A percentile compares a stretch with the other conserved stretches of the same genome.
phyloP scores from a whole-genome alignment of 2,797 vertebrate species.

The Neostethus bicornis region DNA sequence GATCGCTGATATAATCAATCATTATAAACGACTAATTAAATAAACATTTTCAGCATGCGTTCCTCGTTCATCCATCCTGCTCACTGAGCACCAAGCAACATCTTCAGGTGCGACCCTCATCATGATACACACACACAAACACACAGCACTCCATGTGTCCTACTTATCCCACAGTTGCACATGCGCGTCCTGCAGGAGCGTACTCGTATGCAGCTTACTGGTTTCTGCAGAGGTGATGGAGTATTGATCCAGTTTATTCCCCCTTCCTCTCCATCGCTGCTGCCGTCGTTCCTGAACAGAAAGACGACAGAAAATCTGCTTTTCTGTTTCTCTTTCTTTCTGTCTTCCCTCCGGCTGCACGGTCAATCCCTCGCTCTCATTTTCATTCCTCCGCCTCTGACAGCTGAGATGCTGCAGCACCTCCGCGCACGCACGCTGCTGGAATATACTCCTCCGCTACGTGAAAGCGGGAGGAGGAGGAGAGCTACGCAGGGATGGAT shows the following conservation, averaged over 20 bases:
- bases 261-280: constrained; percentile 47
- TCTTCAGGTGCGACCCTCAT: too few relatives aligned
- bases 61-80: constrained; percentile 3
- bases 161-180: constrained; percentile 19
- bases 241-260: constrained; percentile 57
- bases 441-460: constrained; percentile 32
- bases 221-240: constrained; percentile 68
- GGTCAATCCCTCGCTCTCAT: constrained; percentile 65
- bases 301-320: constrained; percentile 1
- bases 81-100: neutral
- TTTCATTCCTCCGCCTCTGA: constrained; percentile 70
- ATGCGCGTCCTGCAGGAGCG: constrained; percentile 9
- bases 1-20: too few relatives aligned
- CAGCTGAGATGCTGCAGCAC: constrained; percentile 52
- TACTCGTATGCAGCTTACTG: constrained; percentile 47
- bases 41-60: constrained; percentile 1
- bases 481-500: constrained; percentile 33
- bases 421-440: constrained; percentile 15
- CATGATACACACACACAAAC: neutral
- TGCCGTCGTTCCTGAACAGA: constrained; percentile 38
- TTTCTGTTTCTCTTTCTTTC: constrained; percentile 10
- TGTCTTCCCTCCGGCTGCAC: constrained; percentile 42
- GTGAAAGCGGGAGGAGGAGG: constrained; percentile 29
- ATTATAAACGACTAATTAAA: too few relatives aligned
- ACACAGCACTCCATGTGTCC: constrained; percentile 14